A percentile compares a stretch with the other conserved stretches of the same genome.
These are phyloP conservation scores for Nasonia vitripennis DNA, from an alignment of 1,140 invertebrate species.

Conservation along the genomic window DNA sequence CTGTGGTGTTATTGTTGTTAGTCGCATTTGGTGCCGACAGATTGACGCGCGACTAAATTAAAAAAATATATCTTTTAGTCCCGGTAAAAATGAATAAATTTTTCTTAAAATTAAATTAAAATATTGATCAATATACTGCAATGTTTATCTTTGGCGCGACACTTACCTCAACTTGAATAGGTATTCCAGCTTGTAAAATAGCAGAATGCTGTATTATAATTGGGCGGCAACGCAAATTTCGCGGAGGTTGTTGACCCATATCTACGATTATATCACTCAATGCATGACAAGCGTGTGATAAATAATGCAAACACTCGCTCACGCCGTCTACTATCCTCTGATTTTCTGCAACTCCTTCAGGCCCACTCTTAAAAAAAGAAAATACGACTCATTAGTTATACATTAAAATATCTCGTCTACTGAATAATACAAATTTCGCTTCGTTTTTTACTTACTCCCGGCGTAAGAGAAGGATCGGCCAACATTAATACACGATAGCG, in stretches of 20 bases:
- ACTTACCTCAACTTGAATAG: conserved; percentile 79
- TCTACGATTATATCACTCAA: conserved; percentile 90
- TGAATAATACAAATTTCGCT: neutral
- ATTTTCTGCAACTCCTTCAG: conserved; percentile 72
- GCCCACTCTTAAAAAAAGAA: conserved; percentile 66
- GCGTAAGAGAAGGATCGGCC: conserved; percentile 77
- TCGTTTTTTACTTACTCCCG: conserved; percentile 68
- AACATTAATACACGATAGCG: conserved; percentile 78
- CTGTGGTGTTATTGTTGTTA: conserved; percentile 62
- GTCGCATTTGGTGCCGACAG: conserved; percentile 67
- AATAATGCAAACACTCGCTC: conserved; percentile 86
- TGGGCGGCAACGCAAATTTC: conserved; percentile 82
- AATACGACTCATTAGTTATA: neutral
- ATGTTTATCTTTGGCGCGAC: neutral
- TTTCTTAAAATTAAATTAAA: neutral
- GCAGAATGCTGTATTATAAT: conserved; percentile 84
- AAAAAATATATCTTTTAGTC: conserved; percentile 14
- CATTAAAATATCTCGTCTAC: neutral
- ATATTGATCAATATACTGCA: neutral
- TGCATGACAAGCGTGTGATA: conserved; percentile 91
- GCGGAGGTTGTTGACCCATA: conserved; percentile 80
- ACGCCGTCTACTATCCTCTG: conserved; percentile 83
- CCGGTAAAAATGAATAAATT: neutral
- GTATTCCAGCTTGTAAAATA: conserved; percentile 79
- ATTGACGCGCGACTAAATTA: conserved; percentile 76